Base-by-base conservation (phyloP, 92 coral and sea anemone species). In the Palythoa grandiflora region DNA sequence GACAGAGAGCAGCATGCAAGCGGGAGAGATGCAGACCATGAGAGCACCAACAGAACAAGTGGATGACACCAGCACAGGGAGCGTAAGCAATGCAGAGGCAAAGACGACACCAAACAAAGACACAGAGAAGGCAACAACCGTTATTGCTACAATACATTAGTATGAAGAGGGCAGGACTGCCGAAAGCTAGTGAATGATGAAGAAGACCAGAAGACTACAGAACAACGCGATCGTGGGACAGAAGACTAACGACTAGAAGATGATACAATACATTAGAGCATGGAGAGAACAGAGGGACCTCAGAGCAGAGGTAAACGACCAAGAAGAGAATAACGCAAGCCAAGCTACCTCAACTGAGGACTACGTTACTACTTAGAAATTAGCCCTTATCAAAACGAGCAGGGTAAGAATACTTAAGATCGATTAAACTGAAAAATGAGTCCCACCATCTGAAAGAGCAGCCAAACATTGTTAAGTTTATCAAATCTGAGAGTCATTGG, bases 291-390 rank as follows among this genome's bases (percentile, higher is more conserved):
- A 50, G 38, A 73, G 53, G 38, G 54, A 73, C 47, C 38, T 38
- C 76, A 38, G 76, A 38, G 78, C 78, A 44, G 78, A 73, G 78
- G 53, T 28, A 52, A 73, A 73, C 78, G 78, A 73, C 78, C 78
- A 73, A 73, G 78, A n/a, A 8, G 78, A 36, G 17, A 73, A 70
- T 20, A 28, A 28, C 28, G 28, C 28, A 28, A 28, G 28, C 28
- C 28, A 28, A 28, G 28, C 28, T 73, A 39, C 78, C 78, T 73
- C 38, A 73, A 28, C 28, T 28, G 28, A 73, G 78, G 78, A 44
- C 12, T 73, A 44, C 38, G 78, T 73, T 73, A 73, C 78, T 73
- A 73, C 53, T 38, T 73, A 73, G 53, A n/a, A 73, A 44, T 73
- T 52, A 73, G 53, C 28, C 28, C 28, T 28, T 28, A 28, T 28